Conservation (phyloP, 2,888 invertebrate species). For the Melinaea marsaeus region DNA sequence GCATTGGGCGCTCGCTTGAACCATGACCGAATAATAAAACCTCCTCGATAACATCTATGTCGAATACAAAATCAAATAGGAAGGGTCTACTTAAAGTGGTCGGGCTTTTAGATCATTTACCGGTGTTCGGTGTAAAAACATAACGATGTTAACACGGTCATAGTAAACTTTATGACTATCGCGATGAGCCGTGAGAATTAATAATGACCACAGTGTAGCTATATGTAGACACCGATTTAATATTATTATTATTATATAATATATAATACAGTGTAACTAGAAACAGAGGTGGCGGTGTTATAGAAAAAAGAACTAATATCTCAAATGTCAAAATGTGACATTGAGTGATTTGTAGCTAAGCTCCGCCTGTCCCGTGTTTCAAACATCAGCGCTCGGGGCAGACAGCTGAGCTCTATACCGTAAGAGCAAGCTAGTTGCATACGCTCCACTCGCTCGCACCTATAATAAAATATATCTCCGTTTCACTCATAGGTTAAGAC, state of each 20-base stretch:
- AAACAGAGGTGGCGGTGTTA: slow-evolving; percentile 71
- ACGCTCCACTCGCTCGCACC: slow-evolving; percentile 60
- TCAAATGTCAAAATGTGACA: slow-evolving; percentile 79
- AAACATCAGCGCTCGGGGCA: slow-evolving; percentile 77
- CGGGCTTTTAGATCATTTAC: slow-evolving; percentile 8
- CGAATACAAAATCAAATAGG: slow-evolving; percentile 5
- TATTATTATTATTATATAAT: slow-evolving; percentile 12
- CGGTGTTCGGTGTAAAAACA: slow-evolving; percentile 39
- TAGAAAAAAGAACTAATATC: slow-evolving; percentile 79
- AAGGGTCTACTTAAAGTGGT: slow-evolving; percentile 18
- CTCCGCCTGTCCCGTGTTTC: slow-evolving; percentile 80
- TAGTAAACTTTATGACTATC: slow-evolving; percentile 63
- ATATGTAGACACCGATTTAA: slow-evolving; percentile 21
- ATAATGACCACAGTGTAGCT: slow-evolving; percentile 46
- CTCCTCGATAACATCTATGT: slow-evolving; percentile 28
- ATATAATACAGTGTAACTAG: slow-evolving; percentile 24
- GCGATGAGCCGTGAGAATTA: slow-evolving; percentile 61
- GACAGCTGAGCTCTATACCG: slow-evolving; percentile 76
- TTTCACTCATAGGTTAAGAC: slow-evolving; percentile 62
- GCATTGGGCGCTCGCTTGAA: slow-evolving; percentile 67
- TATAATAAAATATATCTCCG: slow-evolving; percentile 44
- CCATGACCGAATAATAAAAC: slow-evolving; percentile 50
- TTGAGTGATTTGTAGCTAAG: slow-evolving; percentile 80
- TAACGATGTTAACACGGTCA: slow-evolving; percentile 43
- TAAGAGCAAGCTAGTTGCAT: slow-evolving; percentile 64